Evolutionary conservation across 2,888 invertebrate species (phyloP), one percentile per base, ranked within the genome.

Genomic region (Mayetiola destructor): DNA sequence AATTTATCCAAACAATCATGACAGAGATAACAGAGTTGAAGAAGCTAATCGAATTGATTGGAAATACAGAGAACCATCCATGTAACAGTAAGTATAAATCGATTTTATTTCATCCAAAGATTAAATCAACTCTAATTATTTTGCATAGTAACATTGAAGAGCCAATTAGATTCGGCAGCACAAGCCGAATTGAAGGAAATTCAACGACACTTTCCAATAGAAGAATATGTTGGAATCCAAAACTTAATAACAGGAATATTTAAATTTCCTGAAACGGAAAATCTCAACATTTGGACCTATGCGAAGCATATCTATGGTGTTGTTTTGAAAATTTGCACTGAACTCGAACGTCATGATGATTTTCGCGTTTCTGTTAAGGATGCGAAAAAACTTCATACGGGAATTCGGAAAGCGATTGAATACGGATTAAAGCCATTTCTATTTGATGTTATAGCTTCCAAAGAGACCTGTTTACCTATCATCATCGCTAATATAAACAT

Each of bases 391-490:
- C 2, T 48, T 5, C 48, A 48, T 12, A 48, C 27, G 23, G 48
- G 48, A 6, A 27, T 48, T 27, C 48, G 48, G 3, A 48, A 48
- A 16, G 2, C 27, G n/a, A 48, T 48, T 2, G 48, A 48, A 48
- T 48, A 48, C n/a, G 48, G 48, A 4, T 27, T 48, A 9, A 48
- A 48, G 27, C 48, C 48, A 27, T 48, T 27, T 48, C n/a, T 48
- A 27, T 27, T 48, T 23, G 48, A 16, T 2, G n/a, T n/a, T n/a
- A 27, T 16, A 14, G 27, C 27, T 6, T 16, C 48, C 6, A 48
- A 27, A 16, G 48, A 48, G 14, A 27, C 3, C 6, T 27, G 48
- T 2, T 9, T 48, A 27, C 48, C 48, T 5, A 27, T n/a, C 27
- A 48, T 48, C n/a, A 27, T 48, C 8, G n/a, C 48, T n/a, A 27